phyloP scores from a whole-genome alignment of 2,888 invertebrate species.

The Ligdia adustata region DNA sequence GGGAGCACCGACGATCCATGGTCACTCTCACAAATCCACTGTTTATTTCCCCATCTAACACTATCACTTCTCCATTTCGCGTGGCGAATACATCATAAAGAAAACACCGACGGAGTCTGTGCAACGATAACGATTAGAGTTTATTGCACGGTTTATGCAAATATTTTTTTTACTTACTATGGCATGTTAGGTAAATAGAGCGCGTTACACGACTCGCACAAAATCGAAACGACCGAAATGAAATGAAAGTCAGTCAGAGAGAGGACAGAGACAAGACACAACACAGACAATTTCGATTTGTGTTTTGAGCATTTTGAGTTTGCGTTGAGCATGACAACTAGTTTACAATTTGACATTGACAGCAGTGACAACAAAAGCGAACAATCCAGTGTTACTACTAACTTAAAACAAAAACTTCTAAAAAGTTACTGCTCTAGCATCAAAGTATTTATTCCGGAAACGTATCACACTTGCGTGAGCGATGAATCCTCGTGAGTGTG shows the following conservation, averaged over 20 bases:
- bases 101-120: slow-evolving; percentile 10
- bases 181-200: slow-evolving; percentile 61
- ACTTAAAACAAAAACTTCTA: no score
- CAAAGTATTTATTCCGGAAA: no score
- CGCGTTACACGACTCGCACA: slow-evolving; percentile 63
- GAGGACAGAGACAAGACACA: neutral
- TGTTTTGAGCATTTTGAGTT: no score
- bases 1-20: slow-evolving; percentile 85
- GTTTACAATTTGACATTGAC: no score
- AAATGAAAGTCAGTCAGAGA: slow-evolving; percentile 1
- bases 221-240: slow-evolving; percentile 39
- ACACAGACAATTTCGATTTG: no score
- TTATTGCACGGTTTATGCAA: slow-evolving; percentile 36
- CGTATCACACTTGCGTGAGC: no score
- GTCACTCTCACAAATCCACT: slow-evolving; percentile 70
- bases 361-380: no score
- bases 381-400: no score
- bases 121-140: slow-evolving; percentile 19
- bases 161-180: slow-evolving; percentile 54
- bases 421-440: no score
- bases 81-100: slow-evolving; percentile 47
- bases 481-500: no score
- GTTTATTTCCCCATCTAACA: slow-evolving; percentile 71
- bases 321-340: no score
- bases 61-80: slow-evolving; percentile 39